Base-by-base conservation (phyloP, 2,797 vertebrate species). In the Momotus momota region DNA sequence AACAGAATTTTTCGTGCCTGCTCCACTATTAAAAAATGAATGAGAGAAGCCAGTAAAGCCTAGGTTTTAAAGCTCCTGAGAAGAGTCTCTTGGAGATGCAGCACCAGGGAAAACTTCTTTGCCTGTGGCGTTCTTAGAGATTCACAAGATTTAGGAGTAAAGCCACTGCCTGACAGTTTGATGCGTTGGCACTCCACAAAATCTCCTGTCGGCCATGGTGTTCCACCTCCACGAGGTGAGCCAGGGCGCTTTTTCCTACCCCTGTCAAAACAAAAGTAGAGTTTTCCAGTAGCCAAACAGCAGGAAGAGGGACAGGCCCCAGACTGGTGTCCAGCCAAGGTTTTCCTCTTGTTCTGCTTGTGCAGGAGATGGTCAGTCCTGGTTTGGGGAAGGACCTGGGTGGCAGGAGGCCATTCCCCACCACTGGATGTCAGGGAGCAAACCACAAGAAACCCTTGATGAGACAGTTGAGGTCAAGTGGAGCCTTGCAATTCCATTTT, bases 181-280 rank as follows among this genome's bases (percentile, higher is more conserved):
- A n/a, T 48, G 64, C 22, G 33, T 29, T 20, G 57, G 15, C 35
- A 38, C 38, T 77, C 27, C 23, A 35, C 55, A 70, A 25, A 90
- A 81, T 5, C 22, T 91, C 31, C 35, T 22, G 4, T 26, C 69
- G 77, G 3, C 48, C 26, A 3, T 6, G 38, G 38, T 13, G 2
- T 49, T 81, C 38, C 35, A 10, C 23, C n/a, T 48, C 23, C 55
- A 21, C 0, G 0, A 41, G 8, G 17, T 13, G 3, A 46, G 18
- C 17, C 15, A 20, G 49, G 29, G 15, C 16, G 16, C 10, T 26
- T 57, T 55, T 71, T 25, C 22, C 21, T 17, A 45, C 10, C 12
- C 22, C 29, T 79, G 21, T 60, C 31, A 25, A 27, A 88, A 71
- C 12, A 48, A n/a, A 40, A 7, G 25, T 0, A 10, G n/a, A 23